Percentiles rank a stretch among this genome's conserved stretches.
Conservation (phyloP, 1,140 invertebrate species). For the Dysdera silvatica region DNA sequence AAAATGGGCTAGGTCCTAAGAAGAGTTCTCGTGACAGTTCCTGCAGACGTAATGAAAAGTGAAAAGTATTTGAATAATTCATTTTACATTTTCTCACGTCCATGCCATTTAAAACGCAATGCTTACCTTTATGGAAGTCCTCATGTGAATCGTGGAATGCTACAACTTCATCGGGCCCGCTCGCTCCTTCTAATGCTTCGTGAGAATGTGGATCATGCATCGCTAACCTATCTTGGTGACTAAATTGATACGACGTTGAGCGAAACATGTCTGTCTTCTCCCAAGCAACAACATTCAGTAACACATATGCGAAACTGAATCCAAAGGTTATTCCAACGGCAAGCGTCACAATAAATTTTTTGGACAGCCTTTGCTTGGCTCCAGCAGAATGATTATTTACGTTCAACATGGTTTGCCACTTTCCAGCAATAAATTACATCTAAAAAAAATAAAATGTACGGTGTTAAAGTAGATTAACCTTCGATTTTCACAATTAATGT, state of each 20-base stretch:
- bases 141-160: conserved; percentile 51
- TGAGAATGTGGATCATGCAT: conserved; percentile 53
- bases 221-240: conserved; percentile 3
- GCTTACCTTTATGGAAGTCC: conserved; percentile 51
- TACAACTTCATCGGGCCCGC: conserved; percentile 48
- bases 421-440: too few species aligned
- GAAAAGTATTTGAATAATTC: too few species aligned
- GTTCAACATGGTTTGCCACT: too few species aligned
- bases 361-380: too few species aligned
- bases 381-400: neutral
- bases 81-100: too few species aligned
- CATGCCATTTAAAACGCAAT: too few species aligned
- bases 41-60: too few species aligned
- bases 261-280: conserved; percentile 26
- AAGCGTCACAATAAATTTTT: conserved; percentile 35
- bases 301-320: conserved; percentile 45
- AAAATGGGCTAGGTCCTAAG: too few species aligned
- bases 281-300: conserved; percentile 37
- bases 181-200: conserved; percentile 49
- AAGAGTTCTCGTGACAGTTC: too few species aligned
- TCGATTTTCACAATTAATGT: too few species aligned
- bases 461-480: too few species aligned
- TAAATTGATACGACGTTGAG: conserved; percentile 6
- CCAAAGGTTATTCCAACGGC: conserved; percentile 42
- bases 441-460: too few species aligned